These are phyloP conservation scores for Dendropsophus ebraccatus DNA, from an alignment of 2,113 vertebrate genomes.

Conservation along the genomic window DNA sequence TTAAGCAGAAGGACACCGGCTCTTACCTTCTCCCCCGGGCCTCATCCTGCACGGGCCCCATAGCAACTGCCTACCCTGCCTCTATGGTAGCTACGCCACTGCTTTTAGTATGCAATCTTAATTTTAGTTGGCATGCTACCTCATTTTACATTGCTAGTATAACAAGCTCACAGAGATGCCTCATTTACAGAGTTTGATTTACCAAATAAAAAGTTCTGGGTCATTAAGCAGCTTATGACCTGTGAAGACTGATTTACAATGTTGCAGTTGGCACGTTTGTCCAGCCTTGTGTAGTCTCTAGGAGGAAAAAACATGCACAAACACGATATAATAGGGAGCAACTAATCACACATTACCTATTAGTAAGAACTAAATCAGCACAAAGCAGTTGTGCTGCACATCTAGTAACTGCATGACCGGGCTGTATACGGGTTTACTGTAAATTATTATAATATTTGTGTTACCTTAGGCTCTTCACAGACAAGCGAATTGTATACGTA, in stretches of 20 bases:
- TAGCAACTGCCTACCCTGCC: too few species aligned
- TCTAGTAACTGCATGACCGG: too few species aligned
- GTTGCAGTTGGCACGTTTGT: not conserved
- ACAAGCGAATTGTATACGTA: too few species aligned
- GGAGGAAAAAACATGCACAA: not conserved
- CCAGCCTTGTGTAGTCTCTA: not conserved
- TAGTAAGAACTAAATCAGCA: not conserved
- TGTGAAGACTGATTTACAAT: not conserved
- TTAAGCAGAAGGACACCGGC: too few species aligned
- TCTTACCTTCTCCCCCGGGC: too few species aligned
- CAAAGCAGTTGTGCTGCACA: too few species aligned
- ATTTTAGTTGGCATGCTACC: not conserved
- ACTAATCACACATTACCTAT: not conserved
- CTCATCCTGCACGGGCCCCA: too few species aligned
- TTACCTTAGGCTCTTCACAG: too few species aligned
- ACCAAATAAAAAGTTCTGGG: not conserved
- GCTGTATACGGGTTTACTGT: too few species aligned
- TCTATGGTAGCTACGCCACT: too few species aligned
- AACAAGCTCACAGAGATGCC: not conserved
- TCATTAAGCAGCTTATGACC: not conserved
- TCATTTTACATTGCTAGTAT: not conserved
- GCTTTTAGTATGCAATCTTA: too few species aligned
- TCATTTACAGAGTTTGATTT: slow-evolving; percentile 2
- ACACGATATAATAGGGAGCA: not conserved
- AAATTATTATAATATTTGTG: too few species aligned